Evolutionary conservation across 1,140 invertebrate species (phyloP).

Genomic region (Drosophila guanche): DNA sequence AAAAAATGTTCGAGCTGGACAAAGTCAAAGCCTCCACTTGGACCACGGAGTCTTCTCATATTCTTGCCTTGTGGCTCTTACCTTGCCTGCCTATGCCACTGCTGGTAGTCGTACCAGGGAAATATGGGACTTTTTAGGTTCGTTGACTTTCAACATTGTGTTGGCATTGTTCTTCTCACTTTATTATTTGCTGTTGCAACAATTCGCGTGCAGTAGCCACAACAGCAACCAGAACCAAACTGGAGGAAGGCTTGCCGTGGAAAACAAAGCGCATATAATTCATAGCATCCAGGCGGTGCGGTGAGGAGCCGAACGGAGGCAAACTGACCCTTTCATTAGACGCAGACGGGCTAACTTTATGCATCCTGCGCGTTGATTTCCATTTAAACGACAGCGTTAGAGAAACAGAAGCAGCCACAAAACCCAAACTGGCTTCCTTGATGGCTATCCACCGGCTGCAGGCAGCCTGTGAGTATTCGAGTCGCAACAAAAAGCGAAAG

Average conservation of each 20-base stretch:
- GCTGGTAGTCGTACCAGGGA: conserved; percentile 53
- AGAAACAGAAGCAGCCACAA: conserved; percentile 53
- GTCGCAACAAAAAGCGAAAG: conserved; percentile 73
- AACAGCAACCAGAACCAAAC: conserved; percentile 36
- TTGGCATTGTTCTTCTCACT: conserved; percentile 82
- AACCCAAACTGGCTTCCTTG: conserved; percentile 71
- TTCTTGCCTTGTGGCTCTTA: conserved; percentile 5
- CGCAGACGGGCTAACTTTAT: conserved; percentile 73
- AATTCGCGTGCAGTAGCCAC: conserved; percentile 77
- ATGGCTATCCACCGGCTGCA: conserved; percentile 64
- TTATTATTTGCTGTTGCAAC: conserved; percentile 80
- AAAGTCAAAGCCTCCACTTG: conserved; percentile 68
- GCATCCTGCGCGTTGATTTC: conserved; percentile 82
- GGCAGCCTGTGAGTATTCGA: not conserved
- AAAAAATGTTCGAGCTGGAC: conserved; percentile 77
- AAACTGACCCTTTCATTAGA: conserved; percentile 78
- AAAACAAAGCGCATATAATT: conserved; percentile 81
- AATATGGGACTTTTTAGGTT: conserved; percentile 82
- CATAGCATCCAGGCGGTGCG: conserved; percentile 56
- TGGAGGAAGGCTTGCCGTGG: conserved; percentile 37
- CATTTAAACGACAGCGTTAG: conserved; percentile 81
- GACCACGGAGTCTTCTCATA: conserved; percentile 25
- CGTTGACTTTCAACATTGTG: conserved; percentile 79
- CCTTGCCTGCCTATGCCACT: conserved; percentile 30
- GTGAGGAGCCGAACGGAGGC: conserved; percentile 16